phyloP scores from a whole-genome alignment of 2,888 invertebrate genomes.

The Lasioglossum villosulum region DNA sequence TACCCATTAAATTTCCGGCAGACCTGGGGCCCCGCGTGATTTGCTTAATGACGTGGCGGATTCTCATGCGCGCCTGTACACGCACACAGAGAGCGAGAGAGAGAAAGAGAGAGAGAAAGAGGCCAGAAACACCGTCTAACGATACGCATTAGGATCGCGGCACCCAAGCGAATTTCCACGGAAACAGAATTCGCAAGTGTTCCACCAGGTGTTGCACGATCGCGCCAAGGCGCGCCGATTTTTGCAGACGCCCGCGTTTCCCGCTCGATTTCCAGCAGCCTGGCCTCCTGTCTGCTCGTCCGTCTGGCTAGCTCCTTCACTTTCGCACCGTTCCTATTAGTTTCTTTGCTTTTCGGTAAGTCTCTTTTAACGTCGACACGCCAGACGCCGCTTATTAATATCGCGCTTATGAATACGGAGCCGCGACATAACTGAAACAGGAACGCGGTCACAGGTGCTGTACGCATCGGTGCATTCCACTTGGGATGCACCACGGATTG shows the following conservation, averaged over 20 bases:
- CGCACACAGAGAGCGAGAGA: slow-evolving; percentile 50
- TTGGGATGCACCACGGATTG: slow-evolving; percentile 10
- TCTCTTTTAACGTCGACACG: slow-evolving; percentile 24
- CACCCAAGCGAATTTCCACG: slow-evolving; percentile 24
- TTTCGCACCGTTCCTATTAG: neutral
- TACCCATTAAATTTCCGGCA: slow-evolving; percentile 75
- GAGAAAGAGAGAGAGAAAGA: neutral
- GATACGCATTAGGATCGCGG: neutral
- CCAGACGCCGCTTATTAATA: slow-evolving; percentile 74
- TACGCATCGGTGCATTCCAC: slow-evolving; percentile 9
- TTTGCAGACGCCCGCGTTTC: slow-evolving; percentile 68
- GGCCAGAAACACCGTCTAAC: slow-evolving; percentile 51
- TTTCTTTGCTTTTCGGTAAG: neutral
- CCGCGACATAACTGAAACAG: slow-evolving; percentile 66
- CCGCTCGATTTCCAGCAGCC: slow-evolving; percentile 29
- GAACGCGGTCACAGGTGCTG: slow-evolving; percentile 79
- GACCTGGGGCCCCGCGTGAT: slow-evolving; percentile 66
- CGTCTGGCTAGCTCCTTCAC: neutral
- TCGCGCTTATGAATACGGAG: slow-evolving; percentile 70
- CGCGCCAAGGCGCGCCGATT: slow-evolving; percentile 69
- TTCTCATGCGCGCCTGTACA: slow-evolving; percentile 67
- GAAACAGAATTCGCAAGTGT: slow-evolving; percentile 57
- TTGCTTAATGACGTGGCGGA: slow-evolving; percentile 74
- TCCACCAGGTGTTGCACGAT: slow-evolving; percentile 66
- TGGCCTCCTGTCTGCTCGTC: neutral